Base-by-base conservation (phyloP, 2,113 vertebrate genomes). In the Caloenas nicobarica region DNA sequence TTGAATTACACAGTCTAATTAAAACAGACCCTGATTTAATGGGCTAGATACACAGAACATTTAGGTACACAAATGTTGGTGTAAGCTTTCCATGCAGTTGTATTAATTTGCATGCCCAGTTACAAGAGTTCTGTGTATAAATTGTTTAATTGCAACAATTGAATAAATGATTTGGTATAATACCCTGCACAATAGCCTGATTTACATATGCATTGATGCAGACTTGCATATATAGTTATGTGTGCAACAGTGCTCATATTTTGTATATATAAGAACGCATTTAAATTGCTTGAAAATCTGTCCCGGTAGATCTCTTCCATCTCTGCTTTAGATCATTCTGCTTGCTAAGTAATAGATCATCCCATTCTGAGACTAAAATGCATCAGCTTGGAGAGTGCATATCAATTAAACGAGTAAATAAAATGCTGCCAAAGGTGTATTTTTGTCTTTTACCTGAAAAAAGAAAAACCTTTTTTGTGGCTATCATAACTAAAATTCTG, bases 391-490 rank as follows among this genome's bases (percentile, higher is more conserved):
- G 38, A 80, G 85, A 76, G 69, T 66, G 86, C 90, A 84, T 96
- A 95, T 94, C 91, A 97, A 94, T 93, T 97, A 97, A 94, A 90
- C 64, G 60, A 57, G 76, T 90, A 96, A 96, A 95, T 95, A 96
- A 96, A 95, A 86, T 90, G 60, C 71, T 94, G 60, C 57, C 88
- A 96, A 90, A 94, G 78, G 90, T 93, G 64, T 50, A 91, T 73
- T 96, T 96, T 89, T 93, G 21, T 84, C 51, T 94, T 82, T 91
- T 86, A 78, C 42, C 26, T 66, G 44, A 46, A 46, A 18, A 46
- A 46, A 46, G 36, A 79, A 97, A 88, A 66, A 7, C 26, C 64
- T 87, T 60, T 65, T 86, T 78, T 81, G 60, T 33, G 56, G 51
- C 29, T 83, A 78, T 69, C 60, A 53, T 82, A 86, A 73, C 51